Base-by-base conservation (phyloP, 2,888 invertebrate genomes). In the Agriopis leucophaearia region DNA sequence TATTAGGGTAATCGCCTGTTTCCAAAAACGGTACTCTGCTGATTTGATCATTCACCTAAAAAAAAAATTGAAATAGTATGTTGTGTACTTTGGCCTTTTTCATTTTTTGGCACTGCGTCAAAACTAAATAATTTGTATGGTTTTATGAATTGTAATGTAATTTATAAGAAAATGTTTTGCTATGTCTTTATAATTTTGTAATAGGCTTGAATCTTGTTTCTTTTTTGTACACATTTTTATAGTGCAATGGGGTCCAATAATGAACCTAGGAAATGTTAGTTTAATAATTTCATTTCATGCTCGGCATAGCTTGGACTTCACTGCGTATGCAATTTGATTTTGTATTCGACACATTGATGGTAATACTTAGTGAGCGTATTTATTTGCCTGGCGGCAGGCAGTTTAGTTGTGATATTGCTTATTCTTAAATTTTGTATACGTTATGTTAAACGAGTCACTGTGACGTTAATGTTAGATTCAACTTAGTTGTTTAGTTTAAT, bases 341-440 rank as follows among this genome's bases (percentile, higher is more conserved):
- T 18, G 15, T 52, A 52, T 38, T 8, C 9, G 8, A 50, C 35
- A 70, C 67, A 16, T 69, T 64, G 59, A 62, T 66, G 69, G 56
- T 70, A 27, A 27, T 5, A n/a, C 64, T 3, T 52, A 56, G 55
- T 63, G 67, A 70, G 66, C 81, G 81, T 87, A 89, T 91, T 90
- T 90, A 90, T 89, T 90, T 85, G 84, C 82, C 89, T 89, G 64
- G 69, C 55, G 57, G 75, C 87, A 82, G 91, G 88, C 78, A 79
- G 83, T 92, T 93, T 90, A 92, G 93, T 94, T 94, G 94, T 94
- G 94, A 94, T 94, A 94, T 93, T 88, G 90, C 84, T 85, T 91
- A 91, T 89, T 88, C 80, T 90, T 84, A 91, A 88, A 83, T 85
- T 89, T 91, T 88, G 93, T 94, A 94, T 94, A 94, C 93, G 93